A percentile compares a stretch with the other conserved stretches of the same genome.
Conservation (phyloP, 2,888 invertebrate genomes). For the Drosophila subquinaria region DNA sequence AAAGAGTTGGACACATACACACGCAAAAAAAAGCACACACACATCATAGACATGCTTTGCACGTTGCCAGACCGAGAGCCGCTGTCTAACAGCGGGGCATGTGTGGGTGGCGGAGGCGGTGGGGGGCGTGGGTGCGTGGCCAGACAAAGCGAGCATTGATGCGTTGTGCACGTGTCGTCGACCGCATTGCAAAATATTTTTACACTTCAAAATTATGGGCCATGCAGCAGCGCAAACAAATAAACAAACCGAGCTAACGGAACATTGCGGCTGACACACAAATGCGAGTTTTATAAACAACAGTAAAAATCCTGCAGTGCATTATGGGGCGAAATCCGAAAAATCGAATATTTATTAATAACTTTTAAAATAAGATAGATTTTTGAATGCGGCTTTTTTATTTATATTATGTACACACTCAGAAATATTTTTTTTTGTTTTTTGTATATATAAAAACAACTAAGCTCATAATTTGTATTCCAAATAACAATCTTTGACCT, state of each 20-base stretch:
- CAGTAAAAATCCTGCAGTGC: conserved; percentile 10
- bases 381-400: too few species aligned
- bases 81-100: too few species aligned
- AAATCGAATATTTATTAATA: too few species aligned
- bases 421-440: too few species aligned
- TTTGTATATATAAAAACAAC: too few species aligned
- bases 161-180: conserved; percentile 67
- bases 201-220: conserved; percentile 72
- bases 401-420: too few species aligned
- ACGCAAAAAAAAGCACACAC: conserved; percentile 30
- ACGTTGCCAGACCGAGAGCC: conserved; percentile 26
- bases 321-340: too few species aligned
- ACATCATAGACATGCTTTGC: conserved; percentile 43
- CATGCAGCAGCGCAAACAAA: conserved; percentile 51
- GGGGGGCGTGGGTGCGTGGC: conserved; percentile 14
- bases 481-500: too few species aligned
- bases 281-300: conserved; percentile 71
- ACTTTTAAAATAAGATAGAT: too few species aligned
- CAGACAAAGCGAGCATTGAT: conserved; percentile 56
- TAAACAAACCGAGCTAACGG: conserved; percentile 59
- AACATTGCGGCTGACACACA: conserved; percentile 61
- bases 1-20: conserved; percentile 20
- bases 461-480: too few species aligned
- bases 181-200: conserved; percentile 75
- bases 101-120: background rate